Conservation (phyloP, 2,797 vertebrate species). For the Tenualosa thibaudeaui region DNA sequence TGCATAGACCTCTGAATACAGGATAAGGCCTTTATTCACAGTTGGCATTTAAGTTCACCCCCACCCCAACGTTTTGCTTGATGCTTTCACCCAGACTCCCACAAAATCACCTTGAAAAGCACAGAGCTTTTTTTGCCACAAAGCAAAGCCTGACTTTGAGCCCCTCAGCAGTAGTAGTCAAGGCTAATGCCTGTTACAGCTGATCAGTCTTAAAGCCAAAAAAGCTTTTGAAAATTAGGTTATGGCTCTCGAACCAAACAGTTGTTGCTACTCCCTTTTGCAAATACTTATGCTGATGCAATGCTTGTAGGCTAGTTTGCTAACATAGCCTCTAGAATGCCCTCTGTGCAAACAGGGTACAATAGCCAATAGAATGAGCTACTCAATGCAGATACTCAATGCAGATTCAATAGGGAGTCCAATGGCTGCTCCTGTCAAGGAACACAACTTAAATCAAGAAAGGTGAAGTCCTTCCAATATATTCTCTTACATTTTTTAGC, state of each 20-base stretch:
- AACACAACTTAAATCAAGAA: neutral
- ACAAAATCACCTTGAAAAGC: slow-evolving; percentile 17
- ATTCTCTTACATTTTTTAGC: neutral
- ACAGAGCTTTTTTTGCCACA: neutral
- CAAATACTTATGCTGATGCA: neutral
- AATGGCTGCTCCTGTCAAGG: neutral
- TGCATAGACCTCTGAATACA: slow-evolving; percentile 27
- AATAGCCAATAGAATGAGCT: neutral
- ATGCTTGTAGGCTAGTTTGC: neutral
- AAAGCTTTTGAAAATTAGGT: neutral
- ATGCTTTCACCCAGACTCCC: neutral
- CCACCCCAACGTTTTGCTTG: neutral
- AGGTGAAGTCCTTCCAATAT: neutral
- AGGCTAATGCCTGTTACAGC: neutral
- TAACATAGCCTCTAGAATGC: neutral
- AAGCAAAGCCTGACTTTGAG: neutral
- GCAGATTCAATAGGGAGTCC: neutral
- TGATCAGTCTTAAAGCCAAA: neutral
- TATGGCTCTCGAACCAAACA: neutral
- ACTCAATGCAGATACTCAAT: too few relatives aligned
- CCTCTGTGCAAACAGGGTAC: neutral
- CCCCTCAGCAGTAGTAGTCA: neutral
- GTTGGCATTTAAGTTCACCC: neutral
- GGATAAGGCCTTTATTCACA: slow-evolving; percentile 14
- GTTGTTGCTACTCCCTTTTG: neutral